Evolutionary conservation across 2,797 vertebrate species (phyloP), one percentile per base, ranked within the genome.

Genomic region (Hemibagrus guttatus): DNA sequence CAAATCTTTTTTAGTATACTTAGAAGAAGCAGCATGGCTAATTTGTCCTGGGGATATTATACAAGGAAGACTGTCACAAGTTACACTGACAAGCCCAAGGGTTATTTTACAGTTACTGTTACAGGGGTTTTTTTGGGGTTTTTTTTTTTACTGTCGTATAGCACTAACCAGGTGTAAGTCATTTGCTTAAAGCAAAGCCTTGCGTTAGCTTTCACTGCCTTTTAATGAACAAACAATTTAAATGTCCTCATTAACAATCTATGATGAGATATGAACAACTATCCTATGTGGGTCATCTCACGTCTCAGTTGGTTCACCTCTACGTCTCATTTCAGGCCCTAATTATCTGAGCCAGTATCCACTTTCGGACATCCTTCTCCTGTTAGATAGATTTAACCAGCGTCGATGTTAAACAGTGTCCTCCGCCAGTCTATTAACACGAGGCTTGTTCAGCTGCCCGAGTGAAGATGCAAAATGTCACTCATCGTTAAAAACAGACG

Each of bases 21-120:
- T 94, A 91, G 93, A 94, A 93, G 93, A 94, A 92, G 91, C 93
- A 84, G 91, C 92, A 90, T 88, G 17, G 91, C 93, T 95, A 94
- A 95, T 96, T 95, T 96, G 93, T 95, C 93, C 93, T 88, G 93
- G 93, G 93, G 93, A 93, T 92, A 93, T 94, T 95, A 93, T 92
- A 93, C 92, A 92, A 88, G 92, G 89, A 94, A 93, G 91, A 31
- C 90, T 94, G 94, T 94, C 92, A 93, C 90, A 90, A 90, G 91
- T 94, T 91, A 69, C 91, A 81, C 91, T 87, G 86, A 91, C 93
- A 93, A 91, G 94, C 94, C 92, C 91, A 92, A 92, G 92, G 85
- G 93, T 93, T 92, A 92, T 92, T 93, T 93, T 94, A 85, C 79
- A 69, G 63, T 80, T 66, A 74, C 56, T 82, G 52, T 71, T 83